A percentile compares a stretch with the other conserved stretches of the same genome.
phyloP scores from a whole-genome alignment of 2,888 invertebrate species.

The Cheilosia vulpina region DNA sequence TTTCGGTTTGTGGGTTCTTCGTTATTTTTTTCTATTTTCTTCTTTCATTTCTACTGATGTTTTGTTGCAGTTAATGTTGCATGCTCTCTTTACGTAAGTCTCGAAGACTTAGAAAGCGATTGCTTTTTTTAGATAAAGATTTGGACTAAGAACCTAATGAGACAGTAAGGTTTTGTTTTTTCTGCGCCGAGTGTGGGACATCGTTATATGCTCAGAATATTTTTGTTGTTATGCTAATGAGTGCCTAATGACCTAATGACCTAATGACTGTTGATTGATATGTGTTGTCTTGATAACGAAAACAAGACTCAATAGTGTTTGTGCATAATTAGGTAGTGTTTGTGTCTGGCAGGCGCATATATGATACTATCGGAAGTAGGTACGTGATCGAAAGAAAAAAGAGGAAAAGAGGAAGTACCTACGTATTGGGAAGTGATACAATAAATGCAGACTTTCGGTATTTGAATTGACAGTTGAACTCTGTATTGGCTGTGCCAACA shows the following conservation, averaged over 20 bases:
- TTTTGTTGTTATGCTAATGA: constrained; percentile 56
- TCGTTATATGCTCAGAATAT: constrained; percentile 10
- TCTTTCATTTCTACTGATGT: neutral
- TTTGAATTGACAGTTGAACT: neutral
- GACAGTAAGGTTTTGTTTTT: constrained; percentile 47
- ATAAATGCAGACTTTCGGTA: neutral
- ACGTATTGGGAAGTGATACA: neutral
- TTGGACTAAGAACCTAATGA: constrained; percentile 51
- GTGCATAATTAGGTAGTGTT: constrained; percentile 19
- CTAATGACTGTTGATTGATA: constrained; percentile 70
- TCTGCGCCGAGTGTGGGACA: neutral
- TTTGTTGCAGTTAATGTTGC: constrained; percentile 27
- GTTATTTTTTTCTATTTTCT: neutral
- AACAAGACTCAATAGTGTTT: constrained; percentile 8
- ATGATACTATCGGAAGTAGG: constrained; percentile 20
- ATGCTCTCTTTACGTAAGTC: constrained; percentile 54
- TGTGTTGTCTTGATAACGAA: constrained; percentile 19
- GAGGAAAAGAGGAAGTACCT: constrained; percentile 11
- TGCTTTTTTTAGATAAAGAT: constrained; percentile 56
- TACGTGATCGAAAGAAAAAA: constrained; percentile 22
- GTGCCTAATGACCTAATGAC: constrained; percentile 70
- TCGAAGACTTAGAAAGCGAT: constrained; percentile 36
- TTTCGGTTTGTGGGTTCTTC: constrained; percentile 39
- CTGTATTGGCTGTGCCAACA: too few species aligned
- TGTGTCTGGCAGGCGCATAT: neutral